phyloP scores from a whole-genome alignment of 2,888 invertebrate species.

The Neria commutata region DNA sequence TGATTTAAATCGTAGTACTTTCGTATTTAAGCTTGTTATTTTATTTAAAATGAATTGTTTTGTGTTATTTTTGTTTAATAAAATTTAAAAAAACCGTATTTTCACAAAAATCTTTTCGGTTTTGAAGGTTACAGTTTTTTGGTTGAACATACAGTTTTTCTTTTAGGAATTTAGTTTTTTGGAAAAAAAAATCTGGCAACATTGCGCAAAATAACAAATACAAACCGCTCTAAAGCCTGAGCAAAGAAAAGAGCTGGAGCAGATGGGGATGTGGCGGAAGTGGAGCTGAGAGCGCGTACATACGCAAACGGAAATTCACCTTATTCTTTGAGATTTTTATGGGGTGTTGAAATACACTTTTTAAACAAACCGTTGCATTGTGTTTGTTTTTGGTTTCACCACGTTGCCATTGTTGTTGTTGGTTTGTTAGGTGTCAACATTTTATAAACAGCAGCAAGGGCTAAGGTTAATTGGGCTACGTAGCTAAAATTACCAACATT shows the following conservation, averaged over 20 bases:
- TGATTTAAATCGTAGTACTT: too few species aligned
- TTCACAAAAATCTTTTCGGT: too few species aligned
- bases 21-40: too few species aligned
- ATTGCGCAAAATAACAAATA: too few species aligned
- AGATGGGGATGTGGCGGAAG: too few species aligned
- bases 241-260: background rate
- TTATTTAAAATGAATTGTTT: too few species aligned
- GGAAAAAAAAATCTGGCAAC: too few species aligned
- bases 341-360: conserved; percentile 2
- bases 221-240: background rate
- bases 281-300: too few species aligned
- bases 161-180: too few species aligned
- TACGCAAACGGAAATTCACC: conserved; percentile 1
- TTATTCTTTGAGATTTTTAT: background rate
- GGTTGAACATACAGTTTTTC: background rate
- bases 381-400: background rate
- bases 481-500: background rate
- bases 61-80: too few species aligned
- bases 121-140: background rate
- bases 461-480: background rate
- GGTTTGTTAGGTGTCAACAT: background rate
- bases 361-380: too few species aligned
- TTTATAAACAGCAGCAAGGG: background rate
- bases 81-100: too few species aligned
- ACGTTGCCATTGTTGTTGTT: background rate